These are phyloP conservation scores for Mactromeris polynyma DNA, from an alignment of 2,888 invertebrate genomes.

Conservation along the genomic window DNA sequence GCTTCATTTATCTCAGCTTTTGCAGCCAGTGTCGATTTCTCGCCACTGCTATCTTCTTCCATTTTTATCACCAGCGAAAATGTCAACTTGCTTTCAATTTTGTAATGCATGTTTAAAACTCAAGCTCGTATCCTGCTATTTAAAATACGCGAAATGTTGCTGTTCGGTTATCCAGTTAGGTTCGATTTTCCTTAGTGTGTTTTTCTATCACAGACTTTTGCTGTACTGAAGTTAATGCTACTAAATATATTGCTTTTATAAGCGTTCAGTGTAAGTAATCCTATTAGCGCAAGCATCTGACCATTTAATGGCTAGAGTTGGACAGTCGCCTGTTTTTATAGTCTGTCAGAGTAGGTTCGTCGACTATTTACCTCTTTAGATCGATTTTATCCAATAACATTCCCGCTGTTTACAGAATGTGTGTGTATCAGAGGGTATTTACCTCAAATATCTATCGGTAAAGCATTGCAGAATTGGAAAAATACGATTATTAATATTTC, in stretches of 20 bases:
- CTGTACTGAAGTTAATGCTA: constrained; percentile 3
- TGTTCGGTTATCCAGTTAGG: neutral
- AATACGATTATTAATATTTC: constrained; percentile 15
- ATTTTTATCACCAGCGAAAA: constrained; percentile 27
- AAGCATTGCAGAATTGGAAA: neutral
- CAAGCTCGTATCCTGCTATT: neutral
- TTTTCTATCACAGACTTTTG: neutral
- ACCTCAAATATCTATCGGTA: neutral
- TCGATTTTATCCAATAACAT: constrained; percentile 11
- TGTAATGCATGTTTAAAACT: constrained; percentile 19
- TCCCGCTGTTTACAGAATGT: neutral
- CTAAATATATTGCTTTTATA: constrained; percentile 13
- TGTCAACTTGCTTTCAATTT: constrained; percentile 21
- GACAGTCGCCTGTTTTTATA: constrained; percentile 23
- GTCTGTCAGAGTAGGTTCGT: neutral
- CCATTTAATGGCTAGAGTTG: constrained; percentile 22
- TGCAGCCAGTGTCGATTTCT: neutral
- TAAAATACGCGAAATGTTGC: neutral
- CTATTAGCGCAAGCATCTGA: constrained; percentile 21
- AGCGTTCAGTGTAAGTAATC: neutral
- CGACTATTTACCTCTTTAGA: constrained; percentile 32
- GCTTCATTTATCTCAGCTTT: neutral
- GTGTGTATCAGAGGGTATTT: constrained; percentile 16
- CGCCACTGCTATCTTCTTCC: neutral
- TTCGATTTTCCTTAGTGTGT: neutral